Evolutionary conservation across 2,888 invertebrate species (phyloP).

Genomic region (Panopea generosa): DNA sequence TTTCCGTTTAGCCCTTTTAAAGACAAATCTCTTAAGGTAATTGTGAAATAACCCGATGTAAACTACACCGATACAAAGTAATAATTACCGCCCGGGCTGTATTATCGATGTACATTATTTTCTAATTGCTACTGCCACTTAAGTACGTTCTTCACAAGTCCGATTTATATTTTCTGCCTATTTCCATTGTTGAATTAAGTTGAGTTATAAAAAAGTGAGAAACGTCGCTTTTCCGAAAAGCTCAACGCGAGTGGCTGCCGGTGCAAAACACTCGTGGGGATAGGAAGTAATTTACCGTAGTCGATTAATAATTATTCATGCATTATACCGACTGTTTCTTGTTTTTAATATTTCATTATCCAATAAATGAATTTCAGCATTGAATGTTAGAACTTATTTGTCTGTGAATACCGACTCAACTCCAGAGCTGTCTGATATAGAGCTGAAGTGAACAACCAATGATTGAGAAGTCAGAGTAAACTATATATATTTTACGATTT

Average conservation of each 20-base stretch:
- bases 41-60: not conserved
- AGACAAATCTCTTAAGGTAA: constrained; percentile 1
- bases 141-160: constrained; percentile 13
- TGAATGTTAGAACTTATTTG: no score
- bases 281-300: no score
- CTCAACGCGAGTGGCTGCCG: constrained; percentile 15
- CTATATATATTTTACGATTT: no score
- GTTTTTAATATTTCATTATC: no score
- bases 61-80: constrained; percentile 23
- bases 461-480: no score
- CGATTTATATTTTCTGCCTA: constrained; percentile 11
- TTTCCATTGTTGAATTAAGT: no score
- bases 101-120: constrained; percentile 30
- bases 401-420: no score
- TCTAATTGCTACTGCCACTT: constrained; percentile 26
- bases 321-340: no score
- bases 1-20: not conserved
- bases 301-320: no score
- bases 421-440: no score
- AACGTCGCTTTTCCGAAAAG: not conserved
- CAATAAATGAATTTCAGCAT: no score
- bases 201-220: constrained; percentile 35
- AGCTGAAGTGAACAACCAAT: no score
- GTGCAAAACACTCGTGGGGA: constrained; percentile 30
- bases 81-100: constrained; percentile 15